These are phyloP conservation scores for Neosilurus hyrtlii DNA, from an alignment of 2,797 vertebrate species.

Conservation along the genomic window DNA sequence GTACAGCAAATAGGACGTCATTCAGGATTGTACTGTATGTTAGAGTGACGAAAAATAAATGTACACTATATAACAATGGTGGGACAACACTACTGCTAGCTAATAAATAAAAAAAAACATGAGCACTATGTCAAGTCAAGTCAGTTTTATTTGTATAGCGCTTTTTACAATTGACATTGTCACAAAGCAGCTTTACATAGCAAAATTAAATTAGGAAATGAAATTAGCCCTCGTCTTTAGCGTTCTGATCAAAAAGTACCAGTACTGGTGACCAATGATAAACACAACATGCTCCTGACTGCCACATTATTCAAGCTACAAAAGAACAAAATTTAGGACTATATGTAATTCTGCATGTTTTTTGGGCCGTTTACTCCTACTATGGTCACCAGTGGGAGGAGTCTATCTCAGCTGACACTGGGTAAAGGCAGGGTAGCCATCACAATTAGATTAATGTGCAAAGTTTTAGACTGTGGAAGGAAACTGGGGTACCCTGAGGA, in stretches of 20 bases:
- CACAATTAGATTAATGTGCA: no score
- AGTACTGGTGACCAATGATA: not conserved
- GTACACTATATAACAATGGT: not conserved
- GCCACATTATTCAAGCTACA: not conserved
- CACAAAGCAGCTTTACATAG: no score
- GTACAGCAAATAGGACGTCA: not conserved
- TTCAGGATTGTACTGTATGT: not conserved
- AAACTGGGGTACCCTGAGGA: no score
- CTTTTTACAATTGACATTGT: no score
- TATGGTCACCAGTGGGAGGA: no score
- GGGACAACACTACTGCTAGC: not conserved
- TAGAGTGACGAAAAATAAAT: not conserved
- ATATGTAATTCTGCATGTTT: not conserved
- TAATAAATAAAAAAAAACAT: not conserved
- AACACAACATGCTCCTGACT: not conserved
- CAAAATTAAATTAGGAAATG: no score
- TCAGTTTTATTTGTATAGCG: no score
- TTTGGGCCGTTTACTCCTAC: no score
- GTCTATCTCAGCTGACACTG: no score
- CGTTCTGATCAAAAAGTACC: not conserved
- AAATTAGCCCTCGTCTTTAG: not conserved
- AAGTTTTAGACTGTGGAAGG: no score
- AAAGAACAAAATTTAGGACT: not conserved
- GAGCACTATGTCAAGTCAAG: no score
- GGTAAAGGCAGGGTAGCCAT: no score